These are phyloP conservation scores for Colius striatus DNA, from an alignment of 2,113 vertebrate genomes.

Conservation along the genomic window DNA sequence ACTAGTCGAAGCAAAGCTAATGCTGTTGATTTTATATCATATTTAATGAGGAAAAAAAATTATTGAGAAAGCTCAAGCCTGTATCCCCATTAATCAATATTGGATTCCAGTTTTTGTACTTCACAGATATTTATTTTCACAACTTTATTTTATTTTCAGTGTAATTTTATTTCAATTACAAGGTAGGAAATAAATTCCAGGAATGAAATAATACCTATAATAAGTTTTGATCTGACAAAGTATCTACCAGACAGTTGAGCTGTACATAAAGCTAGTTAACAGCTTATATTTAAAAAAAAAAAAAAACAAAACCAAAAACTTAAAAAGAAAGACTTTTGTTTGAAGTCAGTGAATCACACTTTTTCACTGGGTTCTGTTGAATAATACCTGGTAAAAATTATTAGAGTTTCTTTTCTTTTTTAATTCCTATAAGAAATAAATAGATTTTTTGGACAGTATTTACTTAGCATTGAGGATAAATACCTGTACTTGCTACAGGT, in stretches of 20 bases:
- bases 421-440: background rate
- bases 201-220: background rate
- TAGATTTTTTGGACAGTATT: background rate
- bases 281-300: background rate
- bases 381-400: background rate
- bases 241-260: background rate
- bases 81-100: background rate
- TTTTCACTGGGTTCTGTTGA: background rate
- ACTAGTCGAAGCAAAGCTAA: background rate
- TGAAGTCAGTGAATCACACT: background rate
- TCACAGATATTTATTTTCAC: background rate
- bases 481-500: background rate
- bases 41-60: background rate
- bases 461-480: background rate
- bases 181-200: background rate
- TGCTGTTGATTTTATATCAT: background rate
- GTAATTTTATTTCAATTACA: background rate
- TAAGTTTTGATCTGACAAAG: background rate
- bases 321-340: background rate
- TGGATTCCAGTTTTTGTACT: background rate
- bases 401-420: background rate
- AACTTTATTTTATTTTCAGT: background rate
- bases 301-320: too few species aligned
- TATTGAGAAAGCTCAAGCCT: background rate
- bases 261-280: background rate